Percentiles rank a stretch among this genome's conserved stretches.
phyloP scores from a whole-genome alignment of 2,888 invertebrate genomes.

The Cyaniris semiargus region DNA sequence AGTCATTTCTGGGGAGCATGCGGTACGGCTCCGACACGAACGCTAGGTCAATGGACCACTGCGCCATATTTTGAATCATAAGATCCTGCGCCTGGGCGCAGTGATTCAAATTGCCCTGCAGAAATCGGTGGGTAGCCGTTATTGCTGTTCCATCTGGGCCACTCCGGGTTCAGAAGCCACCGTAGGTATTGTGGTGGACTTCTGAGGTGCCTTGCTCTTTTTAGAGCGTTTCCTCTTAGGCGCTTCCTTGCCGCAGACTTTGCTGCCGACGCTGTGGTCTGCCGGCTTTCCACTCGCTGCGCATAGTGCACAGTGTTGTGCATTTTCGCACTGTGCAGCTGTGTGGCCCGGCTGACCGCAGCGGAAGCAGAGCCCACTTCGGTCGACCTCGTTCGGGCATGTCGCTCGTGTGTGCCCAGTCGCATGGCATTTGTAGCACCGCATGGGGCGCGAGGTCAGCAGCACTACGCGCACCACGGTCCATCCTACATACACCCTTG shows the following conservation, averaged over 20 bases:
- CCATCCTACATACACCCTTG: not conserved
- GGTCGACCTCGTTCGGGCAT: not conserved
- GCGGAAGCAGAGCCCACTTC: not conserved
- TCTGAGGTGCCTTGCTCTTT: not conserved
- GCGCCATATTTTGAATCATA: too few species aligned
- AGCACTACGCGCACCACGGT: not conserved
- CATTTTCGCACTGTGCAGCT: not conserved
- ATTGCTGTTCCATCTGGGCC: not conserved
- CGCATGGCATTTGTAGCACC: not conserved
- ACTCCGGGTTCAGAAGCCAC: not conserved
- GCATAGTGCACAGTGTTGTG: not conserved
- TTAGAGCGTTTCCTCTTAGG: not conserved
- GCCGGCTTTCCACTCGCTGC: not conserved
- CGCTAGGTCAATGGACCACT: too few species aligned
- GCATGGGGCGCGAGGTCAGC: not conserved
- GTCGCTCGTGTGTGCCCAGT: not conserved
- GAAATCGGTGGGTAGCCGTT: not conserved
- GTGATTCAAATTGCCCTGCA: slow-evolving; percentile 12
- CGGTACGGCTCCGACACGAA: too few species aligned
- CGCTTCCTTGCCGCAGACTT: not conserved
- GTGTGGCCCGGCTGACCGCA: not conserved
- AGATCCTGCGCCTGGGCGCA: slow-evolving; percentile 3
- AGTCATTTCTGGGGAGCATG: too few species aligned
- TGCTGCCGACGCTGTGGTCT: not conserved
- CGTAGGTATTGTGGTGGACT: not conserved